Percentiles rank a stretch among this genome's conserved stretches.
Evolutionary conservation across 2,113 vertebrate species (phyloP).

Genomic region (Butorides virescens): DNA sequence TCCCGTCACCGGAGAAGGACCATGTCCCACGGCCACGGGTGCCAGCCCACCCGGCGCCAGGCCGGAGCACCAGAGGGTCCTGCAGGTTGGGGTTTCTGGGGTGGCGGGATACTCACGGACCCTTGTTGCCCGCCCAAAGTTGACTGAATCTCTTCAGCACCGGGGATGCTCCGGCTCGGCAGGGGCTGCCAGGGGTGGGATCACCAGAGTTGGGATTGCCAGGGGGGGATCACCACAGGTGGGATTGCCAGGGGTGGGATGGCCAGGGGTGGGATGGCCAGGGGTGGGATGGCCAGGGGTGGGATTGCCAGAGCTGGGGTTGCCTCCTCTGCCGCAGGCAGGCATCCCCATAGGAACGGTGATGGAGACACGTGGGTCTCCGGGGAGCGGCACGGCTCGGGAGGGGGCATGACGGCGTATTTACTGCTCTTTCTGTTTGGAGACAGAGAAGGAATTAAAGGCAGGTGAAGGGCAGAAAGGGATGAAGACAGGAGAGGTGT

Average conservation of each 20-base stretch:
- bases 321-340: fast-evolving
- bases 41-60: fast-evolving
- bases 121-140: fast-evolving
- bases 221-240: not conserved
- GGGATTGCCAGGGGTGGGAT: not conserved
- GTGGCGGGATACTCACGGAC: fast-evolving
- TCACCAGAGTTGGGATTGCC: not conserved
- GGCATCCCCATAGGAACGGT: not conserved
- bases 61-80: not conserved
- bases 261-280: not conserved
- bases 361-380: not conserved
- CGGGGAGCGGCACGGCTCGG: fast-evolving
- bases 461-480: not conserved
- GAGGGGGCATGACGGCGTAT: fast-evolving
- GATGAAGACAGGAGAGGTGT: not conserved
- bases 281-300: not conserved
- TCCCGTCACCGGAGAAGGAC: not conserved
- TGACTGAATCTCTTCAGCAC: not conserved
- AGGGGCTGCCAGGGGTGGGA: not conserved
- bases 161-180: not conserved
- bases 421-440: not conserved
- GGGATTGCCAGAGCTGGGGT: not conserved
- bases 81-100: not conserved
- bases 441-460: not conserved
- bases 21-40: fast-evolving